Conservation (phyloP, 2,888 invertebrate species). For the Empis livida region DNA sequence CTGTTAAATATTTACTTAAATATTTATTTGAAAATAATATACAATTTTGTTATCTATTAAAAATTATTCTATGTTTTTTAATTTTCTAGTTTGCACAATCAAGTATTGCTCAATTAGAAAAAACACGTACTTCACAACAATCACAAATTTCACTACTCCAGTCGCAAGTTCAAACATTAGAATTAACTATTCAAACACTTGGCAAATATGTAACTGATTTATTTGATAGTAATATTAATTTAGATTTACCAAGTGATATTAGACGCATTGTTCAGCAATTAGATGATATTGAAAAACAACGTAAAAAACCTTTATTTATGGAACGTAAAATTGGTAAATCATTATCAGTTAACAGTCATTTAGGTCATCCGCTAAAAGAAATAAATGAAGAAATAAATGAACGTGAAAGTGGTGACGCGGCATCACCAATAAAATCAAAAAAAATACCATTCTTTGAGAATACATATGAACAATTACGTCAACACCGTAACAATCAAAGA, state of each 20-base stretch:
- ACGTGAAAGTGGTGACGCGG: constrained; percentile 32
- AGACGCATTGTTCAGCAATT: constrained; percentile 56
- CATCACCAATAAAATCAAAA: constrained; percentile 33
- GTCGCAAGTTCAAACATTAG: constrained; percentile 55
- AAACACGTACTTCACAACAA: constrained; percentile 47
- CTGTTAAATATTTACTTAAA: too few relatives aligned
- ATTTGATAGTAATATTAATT: constrained; percentile 47
- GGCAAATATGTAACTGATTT: constrained; percentile 60
- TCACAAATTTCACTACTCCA: constrained; percentile 51
- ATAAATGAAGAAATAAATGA: constrained; percentile 36
- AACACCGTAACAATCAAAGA: constrained; percentile 43
- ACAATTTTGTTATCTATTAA: too few relatives aligned
- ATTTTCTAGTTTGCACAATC: constrained; percentile 31
- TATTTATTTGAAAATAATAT: too few relatives aligned
- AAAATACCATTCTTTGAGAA: constrained; percentile 51
- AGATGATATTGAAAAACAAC: constrained; percentile 37
- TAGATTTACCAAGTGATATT: constrained; percentile 61
- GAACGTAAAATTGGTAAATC: constrained; percentile 36
- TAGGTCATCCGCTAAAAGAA: constrained; percentile 35
- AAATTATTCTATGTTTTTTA: too few relatives aligned
- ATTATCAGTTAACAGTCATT: constrained; percentile 35
- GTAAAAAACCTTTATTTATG: constrained; percentile 30
- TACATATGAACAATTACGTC: constrained; percentile 55
- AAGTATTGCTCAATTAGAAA: constrained; percentile 47
- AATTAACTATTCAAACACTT: constrained; percentile 58